phyloP scores from a whole-genome alignment of 1,140 invertebrate genomes.

The Caerostris extrusa region DNA sequence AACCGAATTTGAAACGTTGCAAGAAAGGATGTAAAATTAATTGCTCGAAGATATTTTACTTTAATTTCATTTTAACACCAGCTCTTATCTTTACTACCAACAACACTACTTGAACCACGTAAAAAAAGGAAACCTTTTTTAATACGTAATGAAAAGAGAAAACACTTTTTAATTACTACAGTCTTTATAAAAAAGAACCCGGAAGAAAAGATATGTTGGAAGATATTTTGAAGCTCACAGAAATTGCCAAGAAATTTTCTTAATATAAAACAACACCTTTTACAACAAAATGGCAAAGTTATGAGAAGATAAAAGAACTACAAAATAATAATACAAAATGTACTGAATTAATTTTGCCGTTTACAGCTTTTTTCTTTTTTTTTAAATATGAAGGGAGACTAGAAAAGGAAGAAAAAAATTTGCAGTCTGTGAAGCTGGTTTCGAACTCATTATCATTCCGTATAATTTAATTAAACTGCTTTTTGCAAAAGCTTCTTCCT shows the following conservation, averaged over 20 bases:
- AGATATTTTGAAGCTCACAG: neutral
- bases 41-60: slow-evolving; percentile 9
- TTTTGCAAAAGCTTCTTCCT: neutral
- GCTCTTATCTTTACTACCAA: neutral
- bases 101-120: neutral
- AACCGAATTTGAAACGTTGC: neutral
- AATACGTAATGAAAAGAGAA: neutral
- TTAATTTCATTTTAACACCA: neutral
- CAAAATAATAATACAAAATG: neutral
- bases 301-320: neutral
- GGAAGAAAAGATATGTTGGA: neutral
- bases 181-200: neutral
- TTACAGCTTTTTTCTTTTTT: neutral
- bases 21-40: slow-evolving; percentile 11
- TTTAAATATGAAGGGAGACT: neutral
- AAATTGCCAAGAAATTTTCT: slow-evolving; percentile 3
- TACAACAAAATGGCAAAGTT: neutral
- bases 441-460: neutral
- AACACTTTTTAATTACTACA: slow-evolving; percentile 14
- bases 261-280: slow-evolving; percentile 32
- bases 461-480: neutral
- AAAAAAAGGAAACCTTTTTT: neutral
- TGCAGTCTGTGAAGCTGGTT: neutral
- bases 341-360: slow-evolving; percentile 35
- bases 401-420: neutral